These are phyloP conservation scores for Strigamia crassipes DNA, from an alignment of 2,888 invertebrate genomes.

Conservation along the genomic window DNA sequence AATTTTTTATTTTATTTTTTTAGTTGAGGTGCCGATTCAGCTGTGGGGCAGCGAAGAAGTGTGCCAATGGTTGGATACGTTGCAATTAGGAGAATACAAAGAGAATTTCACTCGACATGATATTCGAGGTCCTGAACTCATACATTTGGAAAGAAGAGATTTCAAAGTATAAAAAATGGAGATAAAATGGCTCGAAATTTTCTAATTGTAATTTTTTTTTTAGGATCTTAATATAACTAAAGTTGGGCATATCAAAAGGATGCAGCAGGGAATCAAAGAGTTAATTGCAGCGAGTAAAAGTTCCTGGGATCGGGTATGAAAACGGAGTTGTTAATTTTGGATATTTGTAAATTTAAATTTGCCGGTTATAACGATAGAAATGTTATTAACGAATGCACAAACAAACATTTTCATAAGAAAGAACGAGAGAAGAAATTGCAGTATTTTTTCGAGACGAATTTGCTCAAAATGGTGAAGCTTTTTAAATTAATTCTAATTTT, in stretches of 20 bases:
- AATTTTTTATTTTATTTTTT: neutral
- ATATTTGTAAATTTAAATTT: constrained; percentile 12
- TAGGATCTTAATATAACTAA: constrained; percentile 92
- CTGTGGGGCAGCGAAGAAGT: constrained; percentile 89
- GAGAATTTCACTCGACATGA: constrained; percentile 91
- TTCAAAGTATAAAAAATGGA: constrained; percentile 57
- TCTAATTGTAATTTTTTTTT: constrained; percentile 56
- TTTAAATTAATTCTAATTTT: neutral
- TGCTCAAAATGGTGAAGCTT: neutral
- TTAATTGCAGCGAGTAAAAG: neutral
- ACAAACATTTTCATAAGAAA: neutral
- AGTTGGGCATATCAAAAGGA: constrained; percentile 94
- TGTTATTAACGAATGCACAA: neutral
- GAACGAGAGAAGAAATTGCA: neutral
- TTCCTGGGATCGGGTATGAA: constrained; percentile 31
- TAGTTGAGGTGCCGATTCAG: constrained; percentile 57
- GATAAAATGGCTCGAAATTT: neutral
- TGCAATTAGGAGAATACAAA: constrained; percentile 86
- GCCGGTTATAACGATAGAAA: neutral
- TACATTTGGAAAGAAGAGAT: constrained; percentile 78
- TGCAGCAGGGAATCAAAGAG: constrained; percentile 89
- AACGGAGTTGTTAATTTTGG: neutral
- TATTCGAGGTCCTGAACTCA: constrained; percentile 85
- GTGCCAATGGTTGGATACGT: constrained; percentile 83
- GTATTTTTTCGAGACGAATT: constrained; percentile 6